Base-by-base conservation (phyloP, 2,888 invertebrate genomes). In the Xestia rhomboidea region DNA sequence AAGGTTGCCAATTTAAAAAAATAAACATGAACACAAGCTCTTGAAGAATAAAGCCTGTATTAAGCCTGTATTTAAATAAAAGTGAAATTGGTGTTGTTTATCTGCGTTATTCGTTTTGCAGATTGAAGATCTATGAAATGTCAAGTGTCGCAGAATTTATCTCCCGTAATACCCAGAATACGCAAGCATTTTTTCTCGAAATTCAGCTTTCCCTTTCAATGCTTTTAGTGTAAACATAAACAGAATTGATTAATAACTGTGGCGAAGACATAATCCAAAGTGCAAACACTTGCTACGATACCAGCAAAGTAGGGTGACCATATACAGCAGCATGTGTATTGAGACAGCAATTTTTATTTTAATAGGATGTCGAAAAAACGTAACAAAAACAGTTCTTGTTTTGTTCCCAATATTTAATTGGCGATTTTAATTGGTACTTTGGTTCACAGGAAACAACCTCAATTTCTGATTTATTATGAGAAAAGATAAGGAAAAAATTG, bases 231-330 rank as follows among this genome's bases (percentile, higher is more conserved):
- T 68, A 62, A 68, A 74, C 77, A 71, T 68, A 34, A 34, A 70
- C 44, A 34, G 27, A 21, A 67, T 66, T 71, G 72, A 81, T 85
- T 79, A 76, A 70, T 70, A 82, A 63, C 77, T 46, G 38, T 24
- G 34, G 27, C 54, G 68, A 73, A 80, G 64, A 63, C 72, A 75
- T 83, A 79, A 77, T 72, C 49, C 72, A n/a, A 75, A 86, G 83
- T 81, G 74, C 76, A 74, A 83, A 86, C 75, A 87, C 66, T 76
- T 83, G 69, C 72, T 75, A n/a, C 60, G 64, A 62, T 73, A 80
- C 51, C 54, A 68, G 71, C 67, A 76, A 79, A 72, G 73, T 81
- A 80, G 75, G 68, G 86, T 79, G 30, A 21, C 88, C 81, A 83
- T 76, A 73, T 69, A 73, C 15, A 76, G 64, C 15, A 11, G 21